Base-by-base conservation (phyloP, 2,113 vertebrate genomes). In the Xerus inauris region DNA sequence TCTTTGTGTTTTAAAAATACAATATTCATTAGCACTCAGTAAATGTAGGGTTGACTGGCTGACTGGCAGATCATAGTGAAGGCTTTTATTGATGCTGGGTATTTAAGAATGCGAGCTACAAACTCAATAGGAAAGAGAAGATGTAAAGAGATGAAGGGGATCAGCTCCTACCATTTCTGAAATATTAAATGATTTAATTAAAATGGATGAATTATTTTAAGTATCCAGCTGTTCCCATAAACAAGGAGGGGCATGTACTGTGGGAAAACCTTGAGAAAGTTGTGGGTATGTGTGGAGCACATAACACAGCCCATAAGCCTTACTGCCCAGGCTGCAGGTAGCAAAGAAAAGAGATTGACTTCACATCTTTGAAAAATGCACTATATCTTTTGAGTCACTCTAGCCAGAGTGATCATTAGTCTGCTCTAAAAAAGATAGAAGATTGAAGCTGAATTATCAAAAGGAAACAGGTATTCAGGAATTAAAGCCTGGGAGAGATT, bases 21-120 rank as follows among this genome's bases (percentile, higher is more conserved):
- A 92, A 57, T 62, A 85, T 94, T 84, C 92, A 51, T 94, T 86
- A 91, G 28, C 20, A 8, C 8, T 94, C 83, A 91, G 8, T 69
- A 94, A 96, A 80, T 57, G 72, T 7, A 40, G 19, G 2, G 12
- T 32, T 94, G 20, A 24, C 38, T 83, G n/a, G n/a, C 86, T n/a
- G n/a, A n/a, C n/a, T n/a, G 16, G 45, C 8, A 22, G 79, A 89
- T 89, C 80, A 72, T 26, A 91, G 12, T 35, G 38, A 83, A 65
- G 20, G 1, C 45, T 62, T 72, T 45, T 81, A n/a, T 54, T 82
- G 87, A 73, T 28, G 8, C 32, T 94, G 51, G 9, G 30, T 42
- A 10, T 13, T 47, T 82, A 59, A 91, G 7, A 32, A 71, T 9
- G 14, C 76, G 20, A 80, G 26, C 38, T 84, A 17, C 10, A 51